Evolutionary conservation across 2,888 invertebrate species (phyloP), one percentile per base, ranked within the genome.

Genomic region (Bellardia pandia): DNA sequence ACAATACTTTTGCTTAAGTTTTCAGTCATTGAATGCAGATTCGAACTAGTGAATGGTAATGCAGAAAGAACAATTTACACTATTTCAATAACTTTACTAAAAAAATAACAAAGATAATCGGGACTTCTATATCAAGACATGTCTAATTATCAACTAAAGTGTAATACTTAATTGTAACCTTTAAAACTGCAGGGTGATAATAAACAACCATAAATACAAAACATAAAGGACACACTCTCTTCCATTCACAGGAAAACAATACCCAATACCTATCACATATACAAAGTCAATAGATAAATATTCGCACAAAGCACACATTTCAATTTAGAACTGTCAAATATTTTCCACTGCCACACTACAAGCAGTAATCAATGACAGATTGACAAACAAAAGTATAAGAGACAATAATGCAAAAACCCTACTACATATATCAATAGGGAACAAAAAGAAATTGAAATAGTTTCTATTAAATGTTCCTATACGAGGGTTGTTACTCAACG

Each of bases 271-370:
- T 30, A 62, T 11, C 16, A 75, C 58, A 69, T 42, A 58, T 9
- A 69, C 75, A 75, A 86, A 86, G 77, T 86, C 77, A 72, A 77
- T 53, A 72, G 72, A 86, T 77, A 85, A 80, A 74, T 77, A 75
- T 68, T 48, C 78, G 23, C 48, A 69, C 82, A 86, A 79, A 80
- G 42, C 11, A 68, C 66, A 86, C 66, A 79, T 83, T 83, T 83
- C 86, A 86, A 80, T 86, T 86, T 76, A 72, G 76, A 68, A 42
- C 83, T 86, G 86, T 86, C 86, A 82, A 86, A 82, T 81, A 69
- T 77, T 80, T 81, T 76, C 30, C 66, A 79, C 82, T 75, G 62
- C 74, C 30, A 68, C 58, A 14, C 58, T 13, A 16, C 56, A 51
- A 66, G 45, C 45, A 16, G 56, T 69, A 86, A 75, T 74, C 86